Conservation (phyloP, 2,888 invertebrate genomes). For the Nephrotoma appendiculata region DNA sequence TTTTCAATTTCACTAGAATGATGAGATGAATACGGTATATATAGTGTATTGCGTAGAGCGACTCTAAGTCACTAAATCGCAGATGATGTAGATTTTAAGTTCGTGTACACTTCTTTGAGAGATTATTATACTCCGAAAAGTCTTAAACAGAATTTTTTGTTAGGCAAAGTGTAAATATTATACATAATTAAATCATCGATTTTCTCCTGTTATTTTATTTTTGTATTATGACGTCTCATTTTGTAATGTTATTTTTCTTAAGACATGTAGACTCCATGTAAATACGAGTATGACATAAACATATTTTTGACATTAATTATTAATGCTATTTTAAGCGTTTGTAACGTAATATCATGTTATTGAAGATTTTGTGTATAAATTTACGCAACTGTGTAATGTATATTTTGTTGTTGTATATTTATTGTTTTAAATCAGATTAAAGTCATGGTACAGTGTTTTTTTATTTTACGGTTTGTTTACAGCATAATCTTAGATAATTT, state of each 20-base stretch:
- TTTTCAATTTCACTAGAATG: neutral
- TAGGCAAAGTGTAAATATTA: neutral
- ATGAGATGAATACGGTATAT: neutral
- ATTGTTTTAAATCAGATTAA: neutral
- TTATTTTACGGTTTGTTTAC: neutral
- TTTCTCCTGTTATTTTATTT: neutral
- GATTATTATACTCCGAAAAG: neutral
- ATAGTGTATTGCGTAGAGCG: neutral
- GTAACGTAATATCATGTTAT: neutral
- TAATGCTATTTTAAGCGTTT: neutral
- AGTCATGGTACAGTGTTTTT: neutral
- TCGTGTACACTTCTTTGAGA: neutral
- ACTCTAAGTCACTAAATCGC: neutral
- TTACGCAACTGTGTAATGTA: neutral
- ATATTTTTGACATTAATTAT: neutral
- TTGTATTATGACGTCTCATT: neutral
- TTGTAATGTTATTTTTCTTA: neutral
- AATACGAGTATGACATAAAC: neutral
- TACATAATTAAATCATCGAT: neutral
- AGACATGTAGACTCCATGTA: neutral
- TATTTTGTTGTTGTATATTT: neutral
- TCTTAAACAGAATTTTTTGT: neutral
- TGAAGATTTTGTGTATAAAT: neutral
- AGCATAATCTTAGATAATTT: neutral
- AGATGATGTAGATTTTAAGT: neutral